A percentile compares a stretch with the other conserved stretches of the same genome.
These are phyloP conservation scores for Phrynocephalus versicolor DNA, from an alignment of 2,113 vertebrate genomes.

Conservation along the genomic window DNA sequence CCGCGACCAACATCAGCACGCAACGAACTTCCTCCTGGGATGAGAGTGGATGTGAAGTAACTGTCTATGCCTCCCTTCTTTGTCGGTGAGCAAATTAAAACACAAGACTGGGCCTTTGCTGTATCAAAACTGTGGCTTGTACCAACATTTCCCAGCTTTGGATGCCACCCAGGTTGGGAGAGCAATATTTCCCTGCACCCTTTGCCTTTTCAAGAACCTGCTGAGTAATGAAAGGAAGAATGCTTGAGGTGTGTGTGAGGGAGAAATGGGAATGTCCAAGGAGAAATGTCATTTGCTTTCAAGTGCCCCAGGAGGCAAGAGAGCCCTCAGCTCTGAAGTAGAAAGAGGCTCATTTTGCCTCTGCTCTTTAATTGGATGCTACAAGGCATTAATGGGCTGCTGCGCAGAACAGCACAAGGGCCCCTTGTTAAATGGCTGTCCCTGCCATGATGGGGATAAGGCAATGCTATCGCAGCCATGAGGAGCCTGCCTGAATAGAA, in stretches of 20 bases:
- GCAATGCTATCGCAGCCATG: background rate
- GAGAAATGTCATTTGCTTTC: background rate
- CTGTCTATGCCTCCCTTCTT: background rate
- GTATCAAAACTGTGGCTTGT: background rate
- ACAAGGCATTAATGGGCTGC: constrained; percentile 6
- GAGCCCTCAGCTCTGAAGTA: background rate
- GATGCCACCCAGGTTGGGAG: background rate
- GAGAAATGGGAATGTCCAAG: background rate
- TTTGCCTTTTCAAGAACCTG: background rate
- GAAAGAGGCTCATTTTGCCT: background rate
- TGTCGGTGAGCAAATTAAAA: constrained; percentile 19
- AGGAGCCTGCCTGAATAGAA: background rate
- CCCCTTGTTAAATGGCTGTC: background rate
- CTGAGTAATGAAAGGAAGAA: background rate
- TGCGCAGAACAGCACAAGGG: constrained; percentile 1
- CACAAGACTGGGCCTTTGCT: background rate
- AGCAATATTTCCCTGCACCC: background rate
- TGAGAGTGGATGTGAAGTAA: too few species aligned
- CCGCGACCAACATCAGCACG: too few species aligned
- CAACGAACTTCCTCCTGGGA: too few species aligned
- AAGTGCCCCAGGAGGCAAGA: constrained; percentile 12
- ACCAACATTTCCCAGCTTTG: background rate
- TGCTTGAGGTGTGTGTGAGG: background rate
- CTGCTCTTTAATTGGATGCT: constrained; percentile 43
- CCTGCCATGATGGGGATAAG: background rate